Evolutionary conservation across 2,797 vertebrate species (phyloP).

Genomic region (Lagocephalus sceleratus): DNA sequence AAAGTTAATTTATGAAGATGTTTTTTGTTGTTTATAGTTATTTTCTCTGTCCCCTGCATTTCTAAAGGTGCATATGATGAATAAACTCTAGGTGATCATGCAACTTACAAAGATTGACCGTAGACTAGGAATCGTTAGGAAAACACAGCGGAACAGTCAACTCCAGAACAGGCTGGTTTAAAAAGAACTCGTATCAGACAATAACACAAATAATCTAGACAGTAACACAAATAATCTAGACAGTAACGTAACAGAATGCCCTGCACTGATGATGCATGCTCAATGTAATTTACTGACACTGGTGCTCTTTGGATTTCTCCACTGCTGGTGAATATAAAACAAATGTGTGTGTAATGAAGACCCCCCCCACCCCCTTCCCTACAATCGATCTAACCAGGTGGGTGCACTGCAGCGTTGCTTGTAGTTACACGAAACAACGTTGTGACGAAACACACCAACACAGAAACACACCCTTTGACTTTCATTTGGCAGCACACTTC

Average conservation of each 20-base stretch:
- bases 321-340: slow-evolving; percentile 58
- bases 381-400: not conserved
- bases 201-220: slow-evolving; percentile 3
- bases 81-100: slow-evolving; percentile 41
- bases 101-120: not conserved
- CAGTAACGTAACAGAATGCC: slow-evolving; percentile 19
- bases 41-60: slow-evolving; percentile 28
- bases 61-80: slow-evolving; percentile 49
- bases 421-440: slow-evolving; percentile 44
- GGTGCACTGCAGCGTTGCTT: slow-evolving; percentile 26
- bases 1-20: slow-evolving; percentile 8
- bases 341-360: slow-evolving; percentile 17
- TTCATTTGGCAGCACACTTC: slow-evolving; percentile 56
- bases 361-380: not conserved
- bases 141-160: slow-evolving; percentile 27
- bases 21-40: not conserved
- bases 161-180: slow-evolving; percentile 22
- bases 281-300: slow-evolving; percentile 26
- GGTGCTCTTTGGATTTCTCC: slow-evolving; percentile 59
- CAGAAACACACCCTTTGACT: slow-evolving; percentile 10
- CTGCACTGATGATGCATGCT: slow-evolving; percentile 18
- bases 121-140: slow-evolving; percentile 16
- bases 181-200: slow-evolving; percentile 9
- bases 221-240: too few relatives aligned
- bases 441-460: slow-evolving; percentile 43